phyloP scores from a whole-genome alignment of 2,113 vertebrate species.

The Vicugna pacos region DNA sequence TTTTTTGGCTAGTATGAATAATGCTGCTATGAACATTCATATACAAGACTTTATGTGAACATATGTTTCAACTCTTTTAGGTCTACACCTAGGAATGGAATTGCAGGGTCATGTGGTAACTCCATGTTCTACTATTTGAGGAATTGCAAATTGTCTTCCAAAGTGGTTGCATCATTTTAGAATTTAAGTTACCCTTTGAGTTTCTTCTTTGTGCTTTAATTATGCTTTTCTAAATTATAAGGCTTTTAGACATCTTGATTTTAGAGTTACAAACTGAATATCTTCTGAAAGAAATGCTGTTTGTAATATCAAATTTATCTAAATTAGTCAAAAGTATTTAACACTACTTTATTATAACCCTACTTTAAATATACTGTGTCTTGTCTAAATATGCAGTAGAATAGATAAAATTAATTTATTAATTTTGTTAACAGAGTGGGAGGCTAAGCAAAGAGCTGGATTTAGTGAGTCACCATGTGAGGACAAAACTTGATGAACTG shows the following conservation, averaged over 20 bases:
- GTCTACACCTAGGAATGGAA: background rate
- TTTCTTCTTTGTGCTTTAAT: slow-evolving; percentile 48
- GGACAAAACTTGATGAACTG: slow-evolving; percentile 96
- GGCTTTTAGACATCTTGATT: slow-evolving; percentile 32
- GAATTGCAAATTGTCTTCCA: background rate
- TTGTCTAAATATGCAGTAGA: slow-evolving; percentile 55
- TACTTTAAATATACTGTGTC: slow-evolving; percentile 10
- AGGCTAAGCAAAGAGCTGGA: slow-evolving; percentile 97
- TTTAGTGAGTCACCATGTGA: slow-evolving; percentile 97
- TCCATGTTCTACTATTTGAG: slow-evolving; percentile 33
- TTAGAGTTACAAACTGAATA: slow-evolving; percentile 43
- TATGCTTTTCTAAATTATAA: slow-evolving; percentile 33
- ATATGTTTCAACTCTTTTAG: background rate
- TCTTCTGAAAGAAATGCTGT: slow-evolving; percentile 35
- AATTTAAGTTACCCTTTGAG: slow-evolving; percentile 15
- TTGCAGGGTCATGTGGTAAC: background rate
- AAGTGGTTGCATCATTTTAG: background rate
- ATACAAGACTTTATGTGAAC: slow-evolving; percentile 10
- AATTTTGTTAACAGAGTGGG: slow-evolving; percentile 90
- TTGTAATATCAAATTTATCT: background rate
- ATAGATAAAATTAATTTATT: slow-evolving; percentile 47
- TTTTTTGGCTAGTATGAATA: slow-evolving; percentile 7
- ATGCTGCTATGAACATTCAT: slow-evolving; percentile 32
- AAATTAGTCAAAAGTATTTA: background rate
- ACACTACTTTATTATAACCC: background rate